Conservation (phyloP, 2,888 invertebrate genomes). For the Abscondita cerata region DNA sequence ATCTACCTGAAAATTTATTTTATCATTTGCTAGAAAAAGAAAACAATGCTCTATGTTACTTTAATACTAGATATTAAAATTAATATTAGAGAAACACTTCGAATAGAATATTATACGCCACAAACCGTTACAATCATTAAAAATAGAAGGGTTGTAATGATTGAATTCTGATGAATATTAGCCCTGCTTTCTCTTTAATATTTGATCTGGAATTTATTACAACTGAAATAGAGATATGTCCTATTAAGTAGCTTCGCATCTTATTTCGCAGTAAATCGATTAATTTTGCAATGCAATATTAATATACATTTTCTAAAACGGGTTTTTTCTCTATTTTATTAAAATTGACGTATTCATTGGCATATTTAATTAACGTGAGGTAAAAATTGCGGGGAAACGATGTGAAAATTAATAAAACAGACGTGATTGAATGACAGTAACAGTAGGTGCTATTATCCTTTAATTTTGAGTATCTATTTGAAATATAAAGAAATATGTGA, state of each 20-base stretch:
- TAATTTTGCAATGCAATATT: slow-evolving; percentile 8
- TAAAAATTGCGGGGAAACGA: slow-evolving; percentile 9
- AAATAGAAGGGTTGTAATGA: not conserved
- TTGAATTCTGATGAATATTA: slow-evolving; percentile 11
- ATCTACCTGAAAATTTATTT: no score
- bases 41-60: no score
- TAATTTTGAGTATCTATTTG: not conserved
- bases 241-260: slow-evolving; percentile 16
- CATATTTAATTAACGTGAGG: slow-evolving; percentile 19
- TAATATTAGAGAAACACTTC: not conserved
- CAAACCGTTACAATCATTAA: not conserved
- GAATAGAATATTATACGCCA: not conserved
- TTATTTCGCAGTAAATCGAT: slow-evolving; percentile 15
- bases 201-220: slow-evolving; percentile 20
- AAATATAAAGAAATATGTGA: not conserved
- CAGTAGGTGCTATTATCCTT: not conserved
- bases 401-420: slow-evolving; percentile 21
- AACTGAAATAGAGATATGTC: slow-evolving; percentile 11
- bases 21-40: no score
- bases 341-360: slow-evolving; percentile 15
- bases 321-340: not conserved
- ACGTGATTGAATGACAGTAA: slow-evolving; percentile 8
- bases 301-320: no score
- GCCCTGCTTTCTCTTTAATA: not conserved
- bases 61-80: no score